These are phyloP conservation scores for Sinodicranocentrus sp. DNA, from an alignment of 2,888 invertebrate genomes.

Conservation along the genomic window DNA sequence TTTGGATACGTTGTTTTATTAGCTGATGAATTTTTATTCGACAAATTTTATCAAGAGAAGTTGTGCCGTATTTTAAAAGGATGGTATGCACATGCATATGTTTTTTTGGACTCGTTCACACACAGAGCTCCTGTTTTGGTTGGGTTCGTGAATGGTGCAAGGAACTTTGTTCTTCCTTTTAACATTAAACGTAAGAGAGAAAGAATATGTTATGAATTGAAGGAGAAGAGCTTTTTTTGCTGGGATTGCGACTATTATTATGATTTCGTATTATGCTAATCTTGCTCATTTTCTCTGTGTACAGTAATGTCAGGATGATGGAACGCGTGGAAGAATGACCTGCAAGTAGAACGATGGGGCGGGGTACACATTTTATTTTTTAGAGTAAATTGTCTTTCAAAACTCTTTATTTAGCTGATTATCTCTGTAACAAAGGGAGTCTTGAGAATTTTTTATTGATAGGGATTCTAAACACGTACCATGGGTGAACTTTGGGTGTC, in stretches of 20 bases:
- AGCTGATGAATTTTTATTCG: constrained; percentile 16
- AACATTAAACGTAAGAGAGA: constrained; percentile 8
- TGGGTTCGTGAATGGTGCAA: constrained; percentile 22
- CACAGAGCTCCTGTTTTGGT: constrained; percentile 14
- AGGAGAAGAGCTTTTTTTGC: not conserved
- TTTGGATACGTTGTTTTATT: constrained; percentile 8
- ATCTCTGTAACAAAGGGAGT: too few species aligned
- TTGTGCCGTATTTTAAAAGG: too few species aligned
- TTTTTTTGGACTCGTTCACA: not conserved
- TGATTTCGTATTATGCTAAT: constrained; percentile 9
- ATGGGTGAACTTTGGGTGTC: too few species aligned
- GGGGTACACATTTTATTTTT: constrained; percentile 25
- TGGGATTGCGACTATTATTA: not conserved
- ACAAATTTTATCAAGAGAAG: constrained; percentile 11
- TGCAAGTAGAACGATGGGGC: constrained; percentile 40
- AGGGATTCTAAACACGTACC: too few species aligned
- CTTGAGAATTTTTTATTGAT: too few species aligned
- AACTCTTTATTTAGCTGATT: constrained; percentile 22
- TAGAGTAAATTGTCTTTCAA: constrained; percentile 26
- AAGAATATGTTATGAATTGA: not conserved
- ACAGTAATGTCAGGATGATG: not conserved
- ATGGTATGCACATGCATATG: too few species aligned
- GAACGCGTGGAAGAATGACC: constrained; percentile 18
- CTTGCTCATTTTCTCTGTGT: not conserved
- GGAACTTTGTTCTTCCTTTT: constrained; percentile 56